Conservation (phyloP, 2,113 vertebrate genomes). For the Muscicapa adusta region DNA sequence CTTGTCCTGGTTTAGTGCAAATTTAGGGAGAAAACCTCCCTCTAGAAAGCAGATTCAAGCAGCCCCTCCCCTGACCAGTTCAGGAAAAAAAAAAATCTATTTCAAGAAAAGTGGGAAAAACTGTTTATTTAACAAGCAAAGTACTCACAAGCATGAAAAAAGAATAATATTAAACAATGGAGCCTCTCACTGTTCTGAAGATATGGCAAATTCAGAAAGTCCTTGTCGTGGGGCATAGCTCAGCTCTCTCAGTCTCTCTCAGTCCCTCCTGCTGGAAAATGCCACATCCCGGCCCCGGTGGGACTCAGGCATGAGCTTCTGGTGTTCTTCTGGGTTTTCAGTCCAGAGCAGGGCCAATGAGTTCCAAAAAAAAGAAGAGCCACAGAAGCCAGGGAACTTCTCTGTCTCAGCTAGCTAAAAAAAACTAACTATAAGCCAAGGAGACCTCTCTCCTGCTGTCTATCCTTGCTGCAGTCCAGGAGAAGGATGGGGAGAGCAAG, state of each 20-base stretch:
- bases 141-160: neutral
- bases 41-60: neutral
- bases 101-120: neutral
- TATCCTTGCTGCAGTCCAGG: neutral
- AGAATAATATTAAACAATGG: neutral
- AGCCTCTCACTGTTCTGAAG: neutral
- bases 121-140: neutral
- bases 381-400: neutral
- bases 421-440: neutral
- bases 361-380: neutral
- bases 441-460: neutral
- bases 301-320: neutral
- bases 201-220: neutral
- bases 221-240: neutral
- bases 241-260: rapidly evolving
- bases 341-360: neutral
- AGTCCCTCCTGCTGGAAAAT: neutral
- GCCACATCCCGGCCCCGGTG: rapidly evolving
- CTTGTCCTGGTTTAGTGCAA: neutral
- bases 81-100: neutral
- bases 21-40: neutral
- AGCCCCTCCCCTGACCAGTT: no score
- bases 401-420: neutral
- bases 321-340: neutral
- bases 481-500: neutral